Evolutionary conservation across 2,888 invertebrate species (phyloP).

Genomic region (Spicauda simplicius): DNA sequence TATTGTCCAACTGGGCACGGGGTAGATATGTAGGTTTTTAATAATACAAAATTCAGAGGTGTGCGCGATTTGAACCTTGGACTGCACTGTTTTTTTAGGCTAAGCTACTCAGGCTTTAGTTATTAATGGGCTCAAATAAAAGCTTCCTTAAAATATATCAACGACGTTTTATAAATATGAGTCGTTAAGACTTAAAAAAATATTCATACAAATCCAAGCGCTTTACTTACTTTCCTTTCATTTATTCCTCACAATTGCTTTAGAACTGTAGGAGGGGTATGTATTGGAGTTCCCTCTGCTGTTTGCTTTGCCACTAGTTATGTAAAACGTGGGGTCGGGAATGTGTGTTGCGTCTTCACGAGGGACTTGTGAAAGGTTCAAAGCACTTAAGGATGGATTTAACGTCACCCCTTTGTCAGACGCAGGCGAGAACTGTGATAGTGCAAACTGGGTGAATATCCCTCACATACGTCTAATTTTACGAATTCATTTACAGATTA

Average conservation of each 20-base stretch:
- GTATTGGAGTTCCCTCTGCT: background rate
- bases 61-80: no score
- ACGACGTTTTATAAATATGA: no score
- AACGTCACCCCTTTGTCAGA: constrained; percentile 20
- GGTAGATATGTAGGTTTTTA: no score
- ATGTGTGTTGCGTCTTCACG: constrained; percentile 12
- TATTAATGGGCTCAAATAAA: no score
- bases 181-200: no score
- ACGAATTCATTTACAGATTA: no score
- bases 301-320: constrained; percentile 22
- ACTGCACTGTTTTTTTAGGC: no score
- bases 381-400: constrained; percentile 23
- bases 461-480: background rate
- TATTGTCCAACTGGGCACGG: no score
- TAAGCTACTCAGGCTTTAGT: no score
- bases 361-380: constrained; percentile 22
- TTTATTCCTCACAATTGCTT: constrained; percentile 1
- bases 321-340: constrained; percentile 15
- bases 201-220: background rate
- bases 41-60: no score
- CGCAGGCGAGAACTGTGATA: background rate
- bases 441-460: background rate
- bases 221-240: background rate
- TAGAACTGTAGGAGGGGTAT: background rate
- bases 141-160: no score